Evolutionary conservation across 2,797 vertebrate genomes (phyloP).

Genomic region (Oophaga sylvatica): DNA sequence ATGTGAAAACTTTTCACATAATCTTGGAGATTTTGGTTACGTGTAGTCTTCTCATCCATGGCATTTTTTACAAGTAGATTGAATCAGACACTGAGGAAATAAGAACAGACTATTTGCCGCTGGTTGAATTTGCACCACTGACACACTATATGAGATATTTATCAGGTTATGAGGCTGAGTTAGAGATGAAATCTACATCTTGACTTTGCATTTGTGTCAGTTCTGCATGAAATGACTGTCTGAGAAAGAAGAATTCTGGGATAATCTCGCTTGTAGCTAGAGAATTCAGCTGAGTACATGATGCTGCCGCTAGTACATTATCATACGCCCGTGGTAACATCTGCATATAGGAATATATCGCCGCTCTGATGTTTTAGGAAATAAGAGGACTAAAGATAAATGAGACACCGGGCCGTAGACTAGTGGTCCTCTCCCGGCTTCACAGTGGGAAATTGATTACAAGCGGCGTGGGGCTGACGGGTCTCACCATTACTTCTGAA

Average conservation of each 20-base stretch:
- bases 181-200: not conserved
- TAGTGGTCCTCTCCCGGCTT: slow-evolving; percentile 32
- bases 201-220: not conserved
- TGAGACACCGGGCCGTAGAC: slow-evolving; percentile 16
- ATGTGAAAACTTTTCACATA: too few species aligned
- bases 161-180: not conserved
- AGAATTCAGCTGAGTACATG: not conserved
- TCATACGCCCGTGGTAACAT: slow-evolving; percentile 24
- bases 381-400: slow-evolving; percentile 43
- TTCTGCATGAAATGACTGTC: not conserved
- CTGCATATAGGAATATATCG: slow-evolving; percentile 38
- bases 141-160: not conserved
- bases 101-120: too few species aligned
- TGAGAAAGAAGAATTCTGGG: not conserved
- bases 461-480: slow-evolving; percentile 47
- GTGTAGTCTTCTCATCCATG: too few species aligned
- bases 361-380: slow-evolving; percentile 17
- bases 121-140: not conserved
- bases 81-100: too few species aligned
- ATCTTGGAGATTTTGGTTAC: too few species aligned
- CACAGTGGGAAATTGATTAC: slow-evolving; percentile 57
- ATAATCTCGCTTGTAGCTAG: slow-evolving; percentile 3
- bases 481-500: slow-evolving; percentile 28
- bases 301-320: not conserved
- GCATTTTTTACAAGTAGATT: too few species aligned